These are phyloP conservation scores for Galeruca laticollis DNA, from an alignment of 2,888 invertebrate genomes.

Conservation along the genomic window DNA sequence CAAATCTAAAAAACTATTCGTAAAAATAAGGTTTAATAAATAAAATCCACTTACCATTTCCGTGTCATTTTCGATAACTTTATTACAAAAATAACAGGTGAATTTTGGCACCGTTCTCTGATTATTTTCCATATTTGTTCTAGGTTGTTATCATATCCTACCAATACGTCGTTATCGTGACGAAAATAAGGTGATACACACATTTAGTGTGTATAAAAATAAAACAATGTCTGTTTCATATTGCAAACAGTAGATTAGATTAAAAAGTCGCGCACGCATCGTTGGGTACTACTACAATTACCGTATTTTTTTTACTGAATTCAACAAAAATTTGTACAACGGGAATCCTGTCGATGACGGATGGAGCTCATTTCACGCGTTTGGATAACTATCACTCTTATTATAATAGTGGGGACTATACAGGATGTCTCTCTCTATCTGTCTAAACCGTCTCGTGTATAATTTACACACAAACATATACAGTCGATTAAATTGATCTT, in stretches of 20 bases:
- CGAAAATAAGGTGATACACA: constrained; percentile 31
- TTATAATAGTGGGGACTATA: too few relatives aligned
- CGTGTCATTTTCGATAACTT: constrained; percentile 74
- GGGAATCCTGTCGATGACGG: background rate
- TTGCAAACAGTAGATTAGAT: constrained; percentile 47
- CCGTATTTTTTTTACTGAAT: background rate
- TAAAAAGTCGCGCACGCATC: constrained; percentile 25
- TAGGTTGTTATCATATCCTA: constrained; percentile 22
- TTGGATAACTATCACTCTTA: background rate
- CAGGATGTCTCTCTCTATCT: too few relatives aligned
- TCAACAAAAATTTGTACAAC: background rate
- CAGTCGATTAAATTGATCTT: too few relatives aligned
- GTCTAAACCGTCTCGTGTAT: too few relatives aligned
- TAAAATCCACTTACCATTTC: constrained; percentile 69
- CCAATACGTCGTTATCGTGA: constrained; percentile 26
- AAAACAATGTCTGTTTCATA: constrained; percentile 39
- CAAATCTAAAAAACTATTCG: background rate
- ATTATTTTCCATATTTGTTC: constrained; percentile 43
- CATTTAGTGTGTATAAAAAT: constrained; percentile 31
- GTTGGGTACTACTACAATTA: constrained; percentile 8
- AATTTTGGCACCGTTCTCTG: constrained; percentile 53
- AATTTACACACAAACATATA: too few relatives aligned
- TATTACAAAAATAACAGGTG: constrained; percentile 77
- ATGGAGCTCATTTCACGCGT: background rate
- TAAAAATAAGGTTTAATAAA: too few relatives aligned